Evolutionary conservation across 2,888 invertebrate species (phyloP), one percentile per base, ranked within the genome.

Genomic region (Balanococcus diminutus): DNA sequence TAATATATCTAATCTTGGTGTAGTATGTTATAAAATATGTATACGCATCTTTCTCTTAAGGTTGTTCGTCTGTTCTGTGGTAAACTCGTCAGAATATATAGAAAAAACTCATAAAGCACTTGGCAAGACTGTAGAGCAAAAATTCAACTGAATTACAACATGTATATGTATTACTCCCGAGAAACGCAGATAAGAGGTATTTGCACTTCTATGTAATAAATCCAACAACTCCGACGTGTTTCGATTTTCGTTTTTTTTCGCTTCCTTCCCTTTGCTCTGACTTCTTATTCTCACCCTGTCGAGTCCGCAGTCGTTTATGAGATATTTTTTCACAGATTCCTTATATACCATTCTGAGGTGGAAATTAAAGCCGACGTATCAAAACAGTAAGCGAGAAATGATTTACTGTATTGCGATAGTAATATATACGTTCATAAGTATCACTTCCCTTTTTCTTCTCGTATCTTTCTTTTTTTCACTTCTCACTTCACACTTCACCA

Each of bases 171-270:
- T 67, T 67, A 67, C 67, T 67, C 67, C 36, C 75, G 36, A 79
- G 75, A 32, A 79, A 36, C 75, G 36, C 36, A 79, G 75, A 79
- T 79, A 79, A 79, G 75, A 25, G 75, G 36, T 79, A 79, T 79
- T 79, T 79, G 75, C 75, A 79, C 75, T 79, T 79, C 36, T 79
- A 79, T 36, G 75, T 79, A 79, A 79, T 79, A 79, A 79, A 79
- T 79, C 75, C 75, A 79, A 79, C 31, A 36, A 32, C 31, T 9
- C 75, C 36, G 75, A 79, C 75, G 36, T 36, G 75, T 79, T 79
- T 79, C 75, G 36, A 28, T 32, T 79, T 79, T 32, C 19, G 25
- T 79, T 79, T 79, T 79, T 79, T 79, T 32, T 16, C 16, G 28
- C 28, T 25, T n/a, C 2, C 22, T 46, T 46, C 46, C n/a, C n/a